Conservation (phyloP, 1,140 invertebrate species). For the Aplysia californica region DNA sequence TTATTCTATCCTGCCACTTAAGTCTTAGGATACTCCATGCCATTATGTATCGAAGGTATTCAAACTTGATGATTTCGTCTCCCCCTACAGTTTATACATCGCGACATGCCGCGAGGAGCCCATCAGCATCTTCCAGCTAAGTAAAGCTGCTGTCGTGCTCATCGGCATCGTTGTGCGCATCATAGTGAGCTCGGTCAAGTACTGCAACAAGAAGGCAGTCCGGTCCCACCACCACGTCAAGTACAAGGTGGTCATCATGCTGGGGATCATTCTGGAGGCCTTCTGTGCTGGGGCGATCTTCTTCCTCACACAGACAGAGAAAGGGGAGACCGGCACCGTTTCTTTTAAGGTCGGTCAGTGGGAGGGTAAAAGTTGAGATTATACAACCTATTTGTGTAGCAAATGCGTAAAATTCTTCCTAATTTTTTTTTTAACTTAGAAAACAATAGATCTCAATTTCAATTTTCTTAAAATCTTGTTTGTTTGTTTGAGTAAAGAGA, state of each 20-base stretch:
- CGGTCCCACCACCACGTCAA: slow-evolving; percentile 32
- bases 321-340: neutral
- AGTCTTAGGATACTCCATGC: neutral
- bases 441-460: too few relatives aligned
- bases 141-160: slow-evolving; percentile 51
- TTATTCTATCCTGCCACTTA: neutral
- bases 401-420: too few relatives aligned
- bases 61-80: too few relatives aligned
- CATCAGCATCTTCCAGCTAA: slow-evolving; percentile 56
- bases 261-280: slow-evolving; percentile 47
- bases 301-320: slow-evolving; percentile 51
- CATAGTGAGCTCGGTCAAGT: slow-evolving; percentile 42
- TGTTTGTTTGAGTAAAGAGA: too few relatives aligned
- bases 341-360: neutral
- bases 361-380: too few relatives aligned
- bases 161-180: slow-evolving; percentile 48
- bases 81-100: slow-evolving; percentile 7
- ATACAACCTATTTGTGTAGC: too few relatives aligned
- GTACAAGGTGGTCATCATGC: slow-evolving; percentile 47
- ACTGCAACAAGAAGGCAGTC: slow-evolving; percentile 45
- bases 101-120: slow-evolving; percentile 54
- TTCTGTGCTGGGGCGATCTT: slow-evolving; percentile 48
- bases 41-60: neutral
- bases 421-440: too few relatives aligned
- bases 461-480: too few relatives aligned